Evolutionary conservation across 2,113 vertebrate species (phyloP), one percentile per base, ranked within the genome.

Genomic region (Heteronetta atricapilla): DNA sequence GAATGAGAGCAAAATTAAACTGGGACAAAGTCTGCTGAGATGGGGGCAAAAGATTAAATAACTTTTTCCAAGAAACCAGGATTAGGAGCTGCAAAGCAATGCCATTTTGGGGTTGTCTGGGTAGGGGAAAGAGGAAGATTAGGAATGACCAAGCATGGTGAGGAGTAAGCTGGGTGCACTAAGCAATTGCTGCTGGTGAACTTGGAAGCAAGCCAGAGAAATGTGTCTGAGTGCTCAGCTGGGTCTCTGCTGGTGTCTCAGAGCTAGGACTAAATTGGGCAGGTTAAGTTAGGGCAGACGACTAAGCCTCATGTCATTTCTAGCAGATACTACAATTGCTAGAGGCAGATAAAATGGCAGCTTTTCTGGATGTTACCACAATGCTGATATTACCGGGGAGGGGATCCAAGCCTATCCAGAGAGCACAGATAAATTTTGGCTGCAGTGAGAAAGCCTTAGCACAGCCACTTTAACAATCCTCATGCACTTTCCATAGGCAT

Each of bases 261-360:
- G 13, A 56, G 52, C 5, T 3, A 62, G 34, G 53, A 50, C 40
- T 55, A 26, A n/a, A 53, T 26, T 6, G 36, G 62, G 60, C 60
- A 64, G 75, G 89, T 83, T 74, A 50, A 91, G 82, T 56, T 38
- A 88, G 46, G 60, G 64, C 75, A 2, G 18, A 90, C 83, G 72
- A 93, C 64, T 48, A 88, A 94, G 68, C 28, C 82, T 38, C 46
- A 48, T 0, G 0, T 1, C 79, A 72, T 33, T 29, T 80, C 82
- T 23, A 68, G 59, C 70, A 95, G 91, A 94, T 94, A 91, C 1
- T 81, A 81, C 75, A 93, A 75, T 95, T 93, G 89, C 87, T 55
- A 29, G 72, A 38, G 60, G 46, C 68, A 95, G 95, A 95, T 96
- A 96, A 96, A 95, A 89, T 36, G 46, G 44, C 72, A 94, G 78